Conservation (phyloP, 2,888 invertebrate genomes). For the Biston stratarius region DNA sequence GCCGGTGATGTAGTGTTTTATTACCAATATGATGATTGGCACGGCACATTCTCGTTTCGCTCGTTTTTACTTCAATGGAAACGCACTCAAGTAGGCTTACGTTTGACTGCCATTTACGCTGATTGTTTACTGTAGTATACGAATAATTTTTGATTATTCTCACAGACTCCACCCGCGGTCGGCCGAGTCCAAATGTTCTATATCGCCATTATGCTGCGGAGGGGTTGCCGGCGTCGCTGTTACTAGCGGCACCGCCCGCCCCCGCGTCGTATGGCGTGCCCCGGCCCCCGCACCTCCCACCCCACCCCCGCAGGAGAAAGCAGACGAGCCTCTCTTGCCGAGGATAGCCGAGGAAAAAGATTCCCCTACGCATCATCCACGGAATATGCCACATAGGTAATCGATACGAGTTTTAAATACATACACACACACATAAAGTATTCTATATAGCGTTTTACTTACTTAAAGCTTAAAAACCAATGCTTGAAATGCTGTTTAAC, state of each 20-base stretch:
- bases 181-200: slow-evolving; percentile 93
- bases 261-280: slow-evolving; percentile 64
- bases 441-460: no score
- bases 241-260: slow-evolving; percentile 65
- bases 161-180: slow-evolving; percentile 94
- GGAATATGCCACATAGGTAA: slow-evolving; percentile 66
- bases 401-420: neutral
- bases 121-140: neutral
- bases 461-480: no score
- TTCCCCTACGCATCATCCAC: slow-evolving; percentile 89
- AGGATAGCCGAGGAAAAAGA: slow-evolving; percentile 96
- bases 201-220: slow-evolving; percentile 92
- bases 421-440: no score
- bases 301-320: slow-evolving; percentile 71
- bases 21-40: no score
- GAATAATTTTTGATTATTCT: neutral
- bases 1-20: no score
- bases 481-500: no score
- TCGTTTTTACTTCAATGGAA: no score
- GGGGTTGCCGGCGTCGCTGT: slow-evolving; percentile 64
- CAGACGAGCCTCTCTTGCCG: slow-evolving; percentile 87
- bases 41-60: no score
- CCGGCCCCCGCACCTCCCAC: slow-evolving; percentile 72
- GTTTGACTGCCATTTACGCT: neutral
- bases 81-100: neutral